Evolutionary conservation across 2,888 invertebrate genomes (phyloP), one percentile per base, ranked within the genome.

Genomic region (Lepidocyrtinus sp.): DNA sequence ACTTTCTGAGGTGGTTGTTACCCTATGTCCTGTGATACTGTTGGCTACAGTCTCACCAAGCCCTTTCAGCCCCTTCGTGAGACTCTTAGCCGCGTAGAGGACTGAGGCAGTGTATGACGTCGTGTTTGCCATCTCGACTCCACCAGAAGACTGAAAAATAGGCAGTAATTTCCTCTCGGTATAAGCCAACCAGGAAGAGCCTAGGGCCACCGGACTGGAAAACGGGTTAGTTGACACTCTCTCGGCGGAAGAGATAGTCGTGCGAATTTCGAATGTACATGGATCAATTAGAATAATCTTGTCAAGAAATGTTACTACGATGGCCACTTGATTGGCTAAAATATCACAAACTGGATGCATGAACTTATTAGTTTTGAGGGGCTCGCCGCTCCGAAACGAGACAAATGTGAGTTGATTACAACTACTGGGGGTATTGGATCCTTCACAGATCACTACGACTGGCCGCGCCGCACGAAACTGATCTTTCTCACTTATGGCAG

Each of bases 231-330:
- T 95, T 15, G 95, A 95, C 88, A 95, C 94, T 89, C 93, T 95
- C 25, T 82, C 82, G 89, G 98, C 97, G 26, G 96, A 95, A 67
- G 96, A 96, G 65, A 98, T 92, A 15, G 95, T 94, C 87, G 96
- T 91, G 55, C 94, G 91, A 89, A 96, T 96, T 87, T 96, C 96
- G 65, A 98, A 91, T 0, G 94, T 94, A 84, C 93, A 93, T 1
- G 96, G 94, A 90, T 97, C 96, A 89, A 97, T 96, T 12, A 97
- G 94, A 0, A 96, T 96, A 85, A 98, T 94, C 81, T 94, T 93
- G 89, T 97, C 97, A 67, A 93, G 91, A 89, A 98, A 97, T 0
- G 96, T 94, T 1, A 96, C 93, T 17, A 95, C 95, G 64, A 98
- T 92, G 9, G 95, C 95, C 80, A 95, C 92, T 87, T 94, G 93